These are phyloP conservation scores for Bicyclus anynana DNA, from an alignment of 1,140 invertebrate species.

Conservation along the genomic window DNA sequence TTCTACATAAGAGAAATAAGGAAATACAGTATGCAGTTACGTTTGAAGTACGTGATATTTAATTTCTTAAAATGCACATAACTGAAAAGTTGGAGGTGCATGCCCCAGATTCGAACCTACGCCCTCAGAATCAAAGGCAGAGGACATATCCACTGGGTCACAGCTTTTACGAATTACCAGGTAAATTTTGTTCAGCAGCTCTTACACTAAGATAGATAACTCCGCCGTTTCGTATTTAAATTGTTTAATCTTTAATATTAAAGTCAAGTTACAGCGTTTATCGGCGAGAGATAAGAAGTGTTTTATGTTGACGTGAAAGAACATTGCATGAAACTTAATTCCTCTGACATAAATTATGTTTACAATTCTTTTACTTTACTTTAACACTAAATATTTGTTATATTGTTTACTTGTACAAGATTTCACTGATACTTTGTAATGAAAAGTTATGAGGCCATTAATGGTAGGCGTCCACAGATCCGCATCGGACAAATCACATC, in stretches of 20 bases:
- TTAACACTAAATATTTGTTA: background rate
- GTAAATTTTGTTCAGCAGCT: background rate
- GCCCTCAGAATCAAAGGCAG: too few species aligned
- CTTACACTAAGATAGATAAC: conserved; percentile 35
- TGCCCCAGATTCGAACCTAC: too few species aligned
- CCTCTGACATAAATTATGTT: conserved; percentile 1
- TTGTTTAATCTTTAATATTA: conserved; percentile 23
- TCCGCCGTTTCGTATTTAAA: conserved; percentile 32
- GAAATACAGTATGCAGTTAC: too few species aligned
- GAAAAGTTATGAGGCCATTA: too few species aligned
- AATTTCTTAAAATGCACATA: too few species aligned
- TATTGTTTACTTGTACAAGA: background rate
- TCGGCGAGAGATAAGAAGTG: conserved; percentile 18
- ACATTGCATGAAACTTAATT: conserved; percentile 18
- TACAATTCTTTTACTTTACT: conserved; percentile 10
- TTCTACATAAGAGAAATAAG: too few species aligned
- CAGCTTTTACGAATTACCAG: background rate
- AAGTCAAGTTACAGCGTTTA: conserved; percentile 20
- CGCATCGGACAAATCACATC: too few species aligned
- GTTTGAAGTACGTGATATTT: too few species aligned
- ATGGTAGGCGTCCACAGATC: too few species aligned
- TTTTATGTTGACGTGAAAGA: conserved; percentile 17
- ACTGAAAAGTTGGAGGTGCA: too few species aligned
- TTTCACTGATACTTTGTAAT: background rate
- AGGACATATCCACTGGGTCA: too few species aligned